phyloP scores from a whole-genome alignment of 2,888 invertebrate species.

The Cosmia pyralina region DNA sequence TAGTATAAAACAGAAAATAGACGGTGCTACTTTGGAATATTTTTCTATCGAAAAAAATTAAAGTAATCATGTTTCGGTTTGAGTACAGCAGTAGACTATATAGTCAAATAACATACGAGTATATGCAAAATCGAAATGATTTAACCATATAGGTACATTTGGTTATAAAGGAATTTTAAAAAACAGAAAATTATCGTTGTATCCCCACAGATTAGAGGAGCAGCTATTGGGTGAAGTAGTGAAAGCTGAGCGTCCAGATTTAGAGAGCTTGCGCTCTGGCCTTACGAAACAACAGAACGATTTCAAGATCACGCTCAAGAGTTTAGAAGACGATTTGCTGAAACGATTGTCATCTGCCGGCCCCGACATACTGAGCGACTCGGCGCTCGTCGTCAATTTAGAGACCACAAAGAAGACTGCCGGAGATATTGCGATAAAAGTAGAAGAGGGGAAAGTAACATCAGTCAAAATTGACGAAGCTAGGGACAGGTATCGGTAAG shows the following conservation, averaged over 20 bases:
- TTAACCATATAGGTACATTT: no score
- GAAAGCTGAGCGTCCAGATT: conserved; percentile 97
- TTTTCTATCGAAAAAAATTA: no score
- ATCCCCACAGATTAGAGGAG: conserved; percentile 93
- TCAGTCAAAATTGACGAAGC: conserved; percentile 97
- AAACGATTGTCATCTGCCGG: conserved; percentile 96
- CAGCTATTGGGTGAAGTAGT: conserved; percentile 98
- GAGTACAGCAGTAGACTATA: no score
- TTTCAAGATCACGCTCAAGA: conserved; percentile 97
- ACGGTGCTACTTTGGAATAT: no score
- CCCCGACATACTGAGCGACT: conserved; percentile 97
- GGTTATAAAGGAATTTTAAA: no score
- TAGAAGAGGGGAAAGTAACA: conserved; percentile 96
- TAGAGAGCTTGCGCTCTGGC: conserved; percentile 95
- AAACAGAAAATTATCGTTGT: no score
- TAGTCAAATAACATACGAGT: no score
- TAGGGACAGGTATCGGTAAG: conserved; percentile 94
- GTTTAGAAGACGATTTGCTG: conserved; percentile 97
- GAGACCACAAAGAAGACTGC: conserved; percentile 98
- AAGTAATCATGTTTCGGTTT: no score
- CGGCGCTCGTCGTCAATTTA: conserved; percentile 96
- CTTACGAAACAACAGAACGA: conserved; percentile 98
- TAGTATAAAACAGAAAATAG: no score
- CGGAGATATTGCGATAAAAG: conserved; percentile 96
- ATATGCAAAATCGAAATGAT: no score